Conservation (phyloP, 2,113 vertebrate species). For the Aegithalos caudatus region DNA sequence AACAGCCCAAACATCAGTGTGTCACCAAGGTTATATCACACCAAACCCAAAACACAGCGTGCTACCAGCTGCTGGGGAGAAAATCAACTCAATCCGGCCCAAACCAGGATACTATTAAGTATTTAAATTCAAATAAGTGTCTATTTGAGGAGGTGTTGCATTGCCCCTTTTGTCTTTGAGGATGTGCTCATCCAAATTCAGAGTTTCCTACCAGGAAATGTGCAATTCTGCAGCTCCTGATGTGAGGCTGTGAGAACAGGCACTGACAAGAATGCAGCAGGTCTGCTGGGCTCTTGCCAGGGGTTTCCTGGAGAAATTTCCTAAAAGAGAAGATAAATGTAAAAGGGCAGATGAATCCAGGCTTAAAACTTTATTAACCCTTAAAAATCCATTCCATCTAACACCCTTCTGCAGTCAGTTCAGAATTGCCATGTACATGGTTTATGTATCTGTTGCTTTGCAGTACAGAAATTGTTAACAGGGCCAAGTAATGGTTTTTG, state of each 20-base stretch:
- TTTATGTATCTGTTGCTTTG: neutral
- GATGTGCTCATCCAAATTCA: neutral
- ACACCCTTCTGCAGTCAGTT: neutral
- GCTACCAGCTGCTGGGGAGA: neutral
- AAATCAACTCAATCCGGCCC: neutral
- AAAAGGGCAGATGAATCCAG: neutral
- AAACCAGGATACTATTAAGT: neutral
- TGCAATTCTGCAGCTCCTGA: neutral
- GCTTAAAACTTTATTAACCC: neutral
- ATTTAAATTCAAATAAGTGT: neutral
- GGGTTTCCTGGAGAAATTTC: neutral
- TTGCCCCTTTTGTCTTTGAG: neutral
- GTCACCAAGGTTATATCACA: neutral
- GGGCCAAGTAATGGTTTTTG: neutral
- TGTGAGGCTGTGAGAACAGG: neutral
- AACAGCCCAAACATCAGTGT: neutral
- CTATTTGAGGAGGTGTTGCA: neutral
- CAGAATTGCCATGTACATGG: neutral
- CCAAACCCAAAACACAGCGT: neutral
- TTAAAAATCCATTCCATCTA: neutral
- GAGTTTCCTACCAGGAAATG: neutral
- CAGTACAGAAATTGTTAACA: neutral
- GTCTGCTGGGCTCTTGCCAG: neutral
- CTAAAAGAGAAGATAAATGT: neutral
- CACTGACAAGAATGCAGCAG: neutral